Percentiles rank a stretch among this genome's conserved stretches.
phyloP scores from a whole-genome alignment of 2,113 vertebrate genomes.

The Mormoops blainvillei region DNA sequence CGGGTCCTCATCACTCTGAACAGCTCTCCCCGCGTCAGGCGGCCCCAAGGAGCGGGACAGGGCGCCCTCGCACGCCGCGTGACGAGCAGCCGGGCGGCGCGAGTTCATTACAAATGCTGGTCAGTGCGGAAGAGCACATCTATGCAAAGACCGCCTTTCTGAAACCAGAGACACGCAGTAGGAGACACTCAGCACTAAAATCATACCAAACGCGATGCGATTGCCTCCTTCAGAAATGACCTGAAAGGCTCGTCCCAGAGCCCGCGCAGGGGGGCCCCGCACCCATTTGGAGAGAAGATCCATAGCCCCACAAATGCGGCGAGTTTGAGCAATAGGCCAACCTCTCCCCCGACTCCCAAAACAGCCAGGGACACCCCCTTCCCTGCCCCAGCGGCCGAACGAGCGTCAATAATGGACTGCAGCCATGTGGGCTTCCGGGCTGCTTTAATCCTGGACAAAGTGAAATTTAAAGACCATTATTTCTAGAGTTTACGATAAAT shows the following conservation, averaged over 20 bases:
- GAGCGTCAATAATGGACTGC: too few species aligned
- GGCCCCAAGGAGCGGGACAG: not conserved
- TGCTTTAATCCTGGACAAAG: not conserved
- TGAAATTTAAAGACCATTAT: not conserved
- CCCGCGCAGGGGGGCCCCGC: accelerated
- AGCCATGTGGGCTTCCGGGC: not conserved
- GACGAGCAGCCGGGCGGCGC: too few species aligned
- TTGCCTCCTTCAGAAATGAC: accelerated
- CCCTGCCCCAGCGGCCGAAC: not conserved
- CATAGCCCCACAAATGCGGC: accelerated
- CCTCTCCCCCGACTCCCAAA: not conserved
- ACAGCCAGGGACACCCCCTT: too few species aligned
- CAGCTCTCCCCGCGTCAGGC: not conserved
- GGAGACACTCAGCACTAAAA: not conserved
- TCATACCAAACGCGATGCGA: accelerated
- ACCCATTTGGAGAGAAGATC: not conserved
- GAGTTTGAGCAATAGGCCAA: too few species aligned
- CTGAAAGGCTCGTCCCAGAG: accelerated
- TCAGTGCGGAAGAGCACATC: too few species aligned
- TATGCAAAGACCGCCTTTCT: not conserved
- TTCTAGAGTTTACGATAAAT: not conserved
- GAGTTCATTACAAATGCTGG: too few species aligned
- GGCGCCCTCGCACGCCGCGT: too few species aligned
- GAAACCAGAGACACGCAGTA: not conserved
- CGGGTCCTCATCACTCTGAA: constrained; percentile 18